Base-by-base conservation (phyloP, 2,888 invertebrate genomes). In the Hyalella azteca region DNA sequence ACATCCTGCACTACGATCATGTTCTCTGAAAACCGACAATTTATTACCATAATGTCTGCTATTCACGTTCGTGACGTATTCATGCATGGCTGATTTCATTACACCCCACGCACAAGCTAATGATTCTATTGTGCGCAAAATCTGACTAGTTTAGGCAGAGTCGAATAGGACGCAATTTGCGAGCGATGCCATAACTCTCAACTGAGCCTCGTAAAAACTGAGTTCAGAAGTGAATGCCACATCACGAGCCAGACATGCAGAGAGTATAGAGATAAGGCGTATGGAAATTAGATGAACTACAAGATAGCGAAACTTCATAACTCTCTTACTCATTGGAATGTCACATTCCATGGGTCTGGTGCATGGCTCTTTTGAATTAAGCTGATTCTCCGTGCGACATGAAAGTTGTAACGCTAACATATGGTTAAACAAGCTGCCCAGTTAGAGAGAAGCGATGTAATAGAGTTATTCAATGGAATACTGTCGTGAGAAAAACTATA, bases 131-230 rank as follows among this genome's bases (percentile, higher is more conserved):
- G 66, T 66, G 36, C 66, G 19, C 66, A 36, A 36, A 66, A 66
- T 66, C 66, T 66, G 36, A 29, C 66, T 36, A 66, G 66, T 66
- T 66, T 66, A 29, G 39, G 29, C 3, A 19, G 19, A 32, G 36
- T 36, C 32, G 66, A 66, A 66, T 66, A 22, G 66, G 7, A 36
- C 66, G 66, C 66, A 66, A 66, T 66, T 66, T 66, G 66, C 66
- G 22, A 66, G 29, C 7, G 66, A n/a, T 29, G 32, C 66, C 66
- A 66, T 66, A 66, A 66, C 66, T 36, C 66, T 29, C 15, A 45
- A 45, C 45, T 45, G 45, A 15, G 45, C 15, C 11, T 15, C 15
- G 45, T 45, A 45, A 45, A 45, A 45, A 15, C 15, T 15, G 15
- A 15, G 15, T 15, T 45, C 45, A 15, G 11, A 45, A 45, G 11